Conservation (phyloP, 2,888 invertebrate genomes). For the Drosophila fulvimacula region DNA sequence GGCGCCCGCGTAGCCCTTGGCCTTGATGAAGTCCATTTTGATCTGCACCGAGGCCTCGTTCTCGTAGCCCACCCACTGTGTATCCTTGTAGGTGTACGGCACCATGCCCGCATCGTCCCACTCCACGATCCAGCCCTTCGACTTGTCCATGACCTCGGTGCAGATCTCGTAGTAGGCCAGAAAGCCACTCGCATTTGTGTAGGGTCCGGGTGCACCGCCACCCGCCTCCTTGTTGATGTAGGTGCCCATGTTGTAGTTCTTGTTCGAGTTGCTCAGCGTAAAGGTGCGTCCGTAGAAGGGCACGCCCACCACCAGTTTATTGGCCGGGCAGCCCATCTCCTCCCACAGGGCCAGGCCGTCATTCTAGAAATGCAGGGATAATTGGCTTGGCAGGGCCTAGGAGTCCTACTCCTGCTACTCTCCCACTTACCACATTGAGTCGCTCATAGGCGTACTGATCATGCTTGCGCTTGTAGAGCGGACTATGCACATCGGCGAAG, state of each 20-base stretch:
- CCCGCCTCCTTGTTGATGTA: conserved; percentile 96
- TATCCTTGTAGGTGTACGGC: conserved; percentile 94
- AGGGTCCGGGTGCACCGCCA: conserved; percentile 93
- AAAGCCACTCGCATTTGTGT: conserved; percentile 94
- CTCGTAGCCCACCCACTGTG: conserved; percentile 95
- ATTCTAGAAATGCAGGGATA: conserved; percentile 86
- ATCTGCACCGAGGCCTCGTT: conserved; percentile 90
- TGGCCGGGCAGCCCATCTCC: conserved; percentile 93
- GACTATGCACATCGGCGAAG: conserved; percentile 95
- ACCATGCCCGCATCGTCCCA: conserved; percentile 94
- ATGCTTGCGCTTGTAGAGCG: conserved; percentile 92
- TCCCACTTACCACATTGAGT: conserved; percentile 91
- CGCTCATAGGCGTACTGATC: conserved; percentile 96
- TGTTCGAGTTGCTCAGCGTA: conserved; percentile 92
- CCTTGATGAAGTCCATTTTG: conserved; percentile 95
- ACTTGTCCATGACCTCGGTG: conserved; percentile 89
- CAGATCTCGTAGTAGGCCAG: conserved; percentile 95
- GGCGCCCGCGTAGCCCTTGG: conserved; percentile 93
- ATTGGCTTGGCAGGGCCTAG: neutral
- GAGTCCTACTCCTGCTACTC: no score
- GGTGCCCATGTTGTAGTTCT: conserved; percentile 92
- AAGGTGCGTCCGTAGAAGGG: conserved; percentile 95
- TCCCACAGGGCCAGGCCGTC: conserved; percentile 95
- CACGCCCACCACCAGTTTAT: conserved; percentile 94
- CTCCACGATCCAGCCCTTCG: conserved; percentile 91